These are phyloP conservation scores for Crotalus viridis DNA, from an alignment of 2,113 vertebrate species.

Conservation along the genomic window DNA sequence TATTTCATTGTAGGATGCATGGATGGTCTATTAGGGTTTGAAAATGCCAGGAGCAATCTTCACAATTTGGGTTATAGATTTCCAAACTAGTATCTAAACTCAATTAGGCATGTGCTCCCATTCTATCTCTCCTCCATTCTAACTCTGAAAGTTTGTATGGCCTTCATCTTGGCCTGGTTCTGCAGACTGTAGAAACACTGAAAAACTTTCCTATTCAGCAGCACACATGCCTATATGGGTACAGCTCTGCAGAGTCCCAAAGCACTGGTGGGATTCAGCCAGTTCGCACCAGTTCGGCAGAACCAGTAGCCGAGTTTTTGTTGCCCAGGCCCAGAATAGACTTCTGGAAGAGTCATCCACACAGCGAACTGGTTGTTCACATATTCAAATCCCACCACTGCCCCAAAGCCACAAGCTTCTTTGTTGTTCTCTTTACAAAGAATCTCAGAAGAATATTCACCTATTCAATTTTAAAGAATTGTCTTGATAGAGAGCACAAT, in stretches of 20 bases:
- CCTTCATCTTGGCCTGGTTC: neutral
- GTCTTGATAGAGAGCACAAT: neutral
- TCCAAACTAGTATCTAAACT: neutral
- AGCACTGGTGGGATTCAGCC: neutral
- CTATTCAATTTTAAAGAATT: neutral
- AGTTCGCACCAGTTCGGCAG: too few species aligned
- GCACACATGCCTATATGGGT: neutral
- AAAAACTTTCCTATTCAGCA: neutral
- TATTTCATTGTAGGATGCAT: neutral
- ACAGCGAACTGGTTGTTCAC: too few species aligned
- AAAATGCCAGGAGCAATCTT: neutral
- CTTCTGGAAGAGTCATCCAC: too few species aligned
- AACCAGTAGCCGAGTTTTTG: too few species aligned
- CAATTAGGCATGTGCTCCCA: neutral
- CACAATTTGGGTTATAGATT: neutral
- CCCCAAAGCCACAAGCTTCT: neutral
- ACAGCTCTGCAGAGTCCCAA: neutral
- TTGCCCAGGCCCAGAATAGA: too few species aligned
- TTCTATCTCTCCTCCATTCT: neutral
- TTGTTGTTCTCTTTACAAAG: neutral
- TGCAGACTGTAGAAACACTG: neutral
- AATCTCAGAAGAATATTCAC: neutral
- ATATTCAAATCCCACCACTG: too few species aligned
- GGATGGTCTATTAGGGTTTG: neutral
- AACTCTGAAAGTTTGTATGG: neutral